Evolutionary conservation across 2,888 invertebrate species (phyloP).

Genomic region (Melinaea menophilus): DNA sequence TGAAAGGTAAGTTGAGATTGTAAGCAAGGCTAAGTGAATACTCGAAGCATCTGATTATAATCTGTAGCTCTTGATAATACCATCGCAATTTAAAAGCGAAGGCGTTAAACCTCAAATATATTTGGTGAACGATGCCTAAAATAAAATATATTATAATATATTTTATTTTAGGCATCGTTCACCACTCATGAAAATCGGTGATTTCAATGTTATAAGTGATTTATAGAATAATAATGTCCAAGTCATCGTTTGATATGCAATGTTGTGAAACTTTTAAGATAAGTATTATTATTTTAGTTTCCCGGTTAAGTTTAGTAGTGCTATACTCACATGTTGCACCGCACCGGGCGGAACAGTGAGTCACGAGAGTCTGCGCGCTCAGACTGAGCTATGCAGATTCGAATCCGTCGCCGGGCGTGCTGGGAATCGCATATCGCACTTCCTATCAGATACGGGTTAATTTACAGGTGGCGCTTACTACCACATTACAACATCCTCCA

Average conservation of each 20-base stretch:
- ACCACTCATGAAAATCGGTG: too few relatives aligned
- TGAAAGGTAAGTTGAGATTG: slow-evolving; percentile 7
- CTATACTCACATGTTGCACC: slow-evolving; percentile 7
- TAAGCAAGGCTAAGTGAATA: slow-evolving; percentile 25
- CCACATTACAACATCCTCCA: not conserved
- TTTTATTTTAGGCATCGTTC: too few relatives aligned
- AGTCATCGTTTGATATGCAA: too few relatives aligned
- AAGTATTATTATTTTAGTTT: too few relatives aligned
- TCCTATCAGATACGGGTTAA: slow-evolving; percentile 4
- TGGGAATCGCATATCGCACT: slow-evolving; percentile 18
- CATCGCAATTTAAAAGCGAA: slow-evolving; percentile 13
- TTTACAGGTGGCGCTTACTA: not conserved
- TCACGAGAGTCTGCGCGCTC: slow-evolving; percentile 39
- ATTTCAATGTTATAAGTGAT: too few relatives aligned
- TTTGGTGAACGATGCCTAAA: too few relatives aligned
- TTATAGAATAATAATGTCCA: too few relatives aligned
- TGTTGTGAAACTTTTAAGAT: too few relatives aligned
- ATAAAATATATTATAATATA: not conserved
- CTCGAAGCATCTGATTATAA: slow-evolving; percentile 31
- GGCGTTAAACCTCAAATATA: slow-evolving; percentile 4
- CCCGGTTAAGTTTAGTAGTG: too few relatives aligned
- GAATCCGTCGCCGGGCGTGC: slow-evolving; percentile 23
- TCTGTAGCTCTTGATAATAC: slow-evolving; percentile 21
- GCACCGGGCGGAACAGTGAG: slow-evolving; percentile 29
- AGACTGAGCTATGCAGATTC: slow-evolving; percentile 35